Base-by-base conservation (phyloP, 1,140 invertebrate species). In the Tenebrio molitor region DNA sequence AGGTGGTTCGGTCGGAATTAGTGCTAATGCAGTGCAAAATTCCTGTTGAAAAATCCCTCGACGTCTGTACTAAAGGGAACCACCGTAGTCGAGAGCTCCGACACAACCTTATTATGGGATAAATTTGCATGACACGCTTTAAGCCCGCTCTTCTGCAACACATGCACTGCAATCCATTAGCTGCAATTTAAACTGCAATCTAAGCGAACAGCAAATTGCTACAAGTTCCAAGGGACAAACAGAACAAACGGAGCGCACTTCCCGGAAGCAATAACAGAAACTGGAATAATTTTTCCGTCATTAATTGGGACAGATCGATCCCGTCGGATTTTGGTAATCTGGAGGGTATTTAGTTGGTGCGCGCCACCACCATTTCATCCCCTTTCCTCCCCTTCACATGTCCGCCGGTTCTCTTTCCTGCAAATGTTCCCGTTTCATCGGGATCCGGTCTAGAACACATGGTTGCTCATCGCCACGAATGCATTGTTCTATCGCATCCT, bases 131-230 rank as follows among this genome's bases (percentile, higher is more conserved):
- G 64, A 66, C 36, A 66, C 19, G 64, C 16, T 66, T 44, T 44
- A 58, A 58, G 50, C 64, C n/a, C 6, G 12, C 12, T 41, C 39
- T 23, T 65, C 8, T 41, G 36, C 8, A 41, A 39, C 62, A 65
- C 21, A 41, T 66, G 64, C 42, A 44, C 36, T 68, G 68, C 68
- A 74, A 73, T 73, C 72, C 72, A 73, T 67, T 74, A 71, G 68
- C 16, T 66, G 68, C 68, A 70, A 44, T 74, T 70, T 74, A 74
- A 74, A 74, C 68, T 74, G 73, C 73, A 74, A 74, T 74, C 68
- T 74, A 74, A 71, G 73, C 73, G 44, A 67, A 70, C 41, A 69
- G 72, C 72, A 69, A 73, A 74, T 74, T 74, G 53, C 25, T 67
- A 58, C 68, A 74, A 74, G 41, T 74, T 74, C 19, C 63, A 66